phyloP scores from a whole-genome alignment of 2,888 invertebrate genomes.

The Agrochola lota region DNA sequence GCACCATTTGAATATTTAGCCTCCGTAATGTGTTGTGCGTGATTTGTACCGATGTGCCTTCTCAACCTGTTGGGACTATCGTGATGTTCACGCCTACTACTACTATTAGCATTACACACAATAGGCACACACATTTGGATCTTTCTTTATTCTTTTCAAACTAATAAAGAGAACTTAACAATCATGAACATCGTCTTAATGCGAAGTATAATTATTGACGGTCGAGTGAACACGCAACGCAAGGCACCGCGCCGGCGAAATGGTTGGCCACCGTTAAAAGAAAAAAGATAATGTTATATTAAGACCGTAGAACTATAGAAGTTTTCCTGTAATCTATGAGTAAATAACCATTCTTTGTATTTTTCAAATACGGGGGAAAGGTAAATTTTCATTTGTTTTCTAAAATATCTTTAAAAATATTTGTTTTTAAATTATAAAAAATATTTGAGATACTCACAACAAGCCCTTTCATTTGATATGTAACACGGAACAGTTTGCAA shows the following conservation, averaged over 20 bases:
- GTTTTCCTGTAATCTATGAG: too few relatives aligned
- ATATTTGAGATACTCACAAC: too few relatives aligned
- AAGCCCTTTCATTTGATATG: too few relatives aligned
- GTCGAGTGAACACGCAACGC: neutral
- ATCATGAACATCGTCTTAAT: neutral
- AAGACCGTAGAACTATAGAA: too few relatives aligned
- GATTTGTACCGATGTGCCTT: neutral
- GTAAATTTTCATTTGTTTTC: too few relatives aligned
- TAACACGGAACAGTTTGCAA: too few relatives aligned
- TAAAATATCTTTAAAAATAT: too few relatives aligned
- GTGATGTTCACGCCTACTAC: conserved; percentile 1
- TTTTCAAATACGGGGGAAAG: too few relatives aligned
- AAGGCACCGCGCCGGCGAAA: too few relatives aligned
- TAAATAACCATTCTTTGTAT: too few relatives aligned
- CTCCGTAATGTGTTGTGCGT: conserved; percentile 13
- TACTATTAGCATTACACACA: neutral
- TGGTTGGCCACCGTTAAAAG: neutral
- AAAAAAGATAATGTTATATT: too few relatives aligned
- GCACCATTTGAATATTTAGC: conserved; percentile 15
- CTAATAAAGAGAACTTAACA: neutral
- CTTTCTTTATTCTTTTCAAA: neutral
- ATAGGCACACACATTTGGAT: neutral
- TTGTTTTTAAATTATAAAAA: too few relatives aligned
- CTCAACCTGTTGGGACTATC: neutral
- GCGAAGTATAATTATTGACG: neutral